Percentiles rank a stretch among this genome's conserved stretches.
Conservation (phyloP, 2,888 invertebrate species). For the Drosophila anomelani region DNA sequence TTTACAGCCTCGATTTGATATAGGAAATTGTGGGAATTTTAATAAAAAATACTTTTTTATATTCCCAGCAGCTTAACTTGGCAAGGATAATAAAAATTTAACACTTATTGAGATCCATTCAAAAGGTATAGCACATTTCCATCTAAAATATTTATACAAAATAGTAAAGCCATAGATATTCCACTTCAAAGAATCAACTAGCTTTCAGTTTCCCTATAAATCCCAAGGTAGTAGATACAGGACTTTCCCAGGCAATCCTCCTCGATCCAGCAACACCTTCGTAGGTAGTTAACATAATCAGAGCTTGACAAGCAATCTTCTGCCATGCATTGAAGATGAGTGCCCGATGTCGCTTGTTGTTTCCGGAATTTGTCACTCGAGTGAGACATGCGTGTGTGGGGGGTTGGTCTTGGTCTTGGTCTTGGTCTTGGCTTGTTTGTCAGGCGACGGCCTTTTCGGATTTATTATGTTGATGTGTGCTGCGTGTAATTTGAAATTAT, state of each 20-base stretch:
- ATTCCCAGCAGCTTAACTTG: neutral
- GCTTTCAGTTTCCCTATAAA: neutral
- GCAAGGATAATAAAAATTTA: neutral
- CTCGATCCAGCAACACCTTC: slow-evolving; percentile 30
- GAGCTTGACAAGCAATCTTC: slow-evolving; percentile 73
- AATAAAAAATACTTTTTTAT: no score
- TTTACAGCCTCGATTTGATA: no score
- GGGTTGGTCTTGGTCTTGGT: no score
- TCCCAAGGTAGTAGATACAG: no score
- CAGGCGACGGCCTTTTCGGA: slow-evolving; percentile 64
- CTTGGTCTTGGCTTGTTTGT: slow-evolving; percentile 61
- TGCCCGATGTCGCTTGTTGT: slow-evolving; percentile 56
- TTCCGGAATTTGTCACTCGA: slow-evolving; percentile 65
- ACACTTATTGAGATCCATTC: neutral
- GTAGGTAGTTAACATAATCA: slow-evolving; percentile 72
- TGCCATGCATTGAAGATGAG: slow-evolving; percentile 63
- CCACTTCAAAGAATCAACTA: neutral
- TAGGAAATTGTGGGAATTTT: no score
- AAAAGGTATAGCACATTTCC: neutral
- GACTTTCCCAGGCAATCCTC: slow-evolving; percentile 8
- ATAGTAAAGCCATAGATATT: neutral
- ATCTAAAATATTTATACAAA: neutral
- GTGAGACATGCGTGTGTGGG: slow-evolving; percentile 5
- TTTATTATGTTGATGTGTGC: slow-evolving; percentile 73
- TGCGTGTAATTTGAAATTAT: slow-evolving; percentile 74